Evolutionary conservation across 2,113 vertebrate genomes (phyloP), one percentile per base, ranked within the genome.

Genomic region (Coryphaenoides rupestris): DNA sequence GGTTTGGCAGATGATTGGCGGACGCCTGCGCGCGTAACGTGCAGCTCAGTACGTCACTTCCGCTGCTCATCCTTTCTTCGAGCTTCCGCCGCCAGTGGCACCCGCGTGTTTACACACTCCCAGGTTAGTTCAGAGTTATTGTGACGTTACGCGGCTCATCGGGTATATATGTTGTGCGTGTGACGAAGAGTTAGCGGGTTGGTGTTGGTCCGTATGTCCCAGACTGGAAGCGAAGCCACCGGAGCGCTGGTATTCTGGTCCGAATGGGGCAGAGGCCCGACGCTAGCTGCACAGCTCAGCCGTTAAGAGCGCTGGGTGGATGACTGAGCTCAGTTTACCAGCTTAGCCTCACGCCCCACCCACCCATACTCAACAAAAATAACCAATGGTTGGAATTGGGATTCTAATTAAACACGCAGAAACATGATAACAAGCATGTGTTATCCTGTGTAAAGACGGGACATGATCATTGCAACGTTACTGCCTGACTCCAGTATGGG

Each of bases 61-160:
- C 83, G 61, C 17, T 1, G 1, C 2, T 64, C 0, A 45, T 79
- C 83, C 66, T 83, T 85, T 80, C 76, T 66, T 68, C 23, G 19
- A 45, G 10, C 67, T 7, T 57, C 72, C 62, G 3, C 63, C 73
- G 23, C 23, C 58, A 58, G 78, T 72, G 81, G 58, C 68, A 69
- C 9, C 77, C 80, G 77, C 86, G 86, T 88, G 86, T 82, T 73
- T 82, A 84, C 78, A 83, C 72, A 70, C 70, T 87, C 82, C 68
- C 84, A 85, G 84, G 86, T 88, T 13, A 60, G 81, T 83, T 62
- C 4, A 19, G 13, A 14, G 54, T 15, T 59, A 49, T 66, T 16
- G 3, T 1, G 0, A 5, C 5, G 15, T 69, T 60, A 63, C 16
- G 23, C 22, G 1, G 6, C 0, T 0, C 58, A 5, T 5, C 54